Evolutionary conservation across 2,113 vertebrate genomes (phyloP), one percentile per base, ranked within the genome.

Genomic region (Rallus limicola): DNA sequence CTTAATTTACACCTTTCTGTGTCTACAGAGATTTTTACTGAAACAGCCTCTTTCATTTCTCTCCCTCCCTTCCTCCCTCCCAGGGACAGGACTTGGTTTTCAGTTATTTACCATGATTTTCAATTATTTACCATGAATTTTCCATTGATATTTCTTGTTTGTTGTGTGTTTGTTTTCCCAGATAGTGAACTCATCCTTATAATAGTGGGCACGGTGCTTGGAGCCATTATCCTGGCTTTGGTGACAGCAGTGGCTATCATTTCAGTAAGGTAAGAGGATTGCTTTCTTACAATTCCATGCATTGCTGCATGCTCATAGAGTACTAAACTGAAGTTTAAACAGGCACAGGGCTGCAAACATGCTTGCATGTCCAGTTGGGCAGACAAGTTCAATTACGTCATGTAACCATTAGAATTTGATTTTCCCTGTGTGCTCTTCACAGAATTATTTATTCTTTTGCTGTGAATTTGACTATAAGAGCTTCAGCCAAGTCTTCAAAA

Each of bases 161-260:
- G 33, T 11, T 81, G 63, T 74, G 9, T 16, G 33, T 26, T 29
- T 74, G 23, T 33, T n/a, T 12, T 90, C 82, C 10, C 96, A 98
- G 98, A 80, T 12, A 95, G 10, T 9, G 52, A 97, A 96, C 94
- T 98, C 62, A 95, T 98, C 76, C 97, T 98, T 74, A 97, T 98
- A 24, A 96, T 98, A 14, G 88, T 98, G 90, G 97, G 97, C 36
- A 46, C 72, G 36, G 25, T 97, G 3, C 7, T 93, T 10, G 98
- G 96, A 17, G 28, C 90, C 29, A 1, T 96, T 48, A 56, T 98
- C 36, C 56, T 98, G 38, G 14, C 5, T 48, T 95, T 98, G 63
- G 8, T 82, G 75, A 52, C 80, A 67, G 82, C 91, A 38, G 1
- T 97, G 36, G 17, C 79, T 60, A 0, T 92, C 53, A 2, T 92